Conservation (phyloP, 2,797 vertebrate species). For the Oreortyx pictus region DNA sequence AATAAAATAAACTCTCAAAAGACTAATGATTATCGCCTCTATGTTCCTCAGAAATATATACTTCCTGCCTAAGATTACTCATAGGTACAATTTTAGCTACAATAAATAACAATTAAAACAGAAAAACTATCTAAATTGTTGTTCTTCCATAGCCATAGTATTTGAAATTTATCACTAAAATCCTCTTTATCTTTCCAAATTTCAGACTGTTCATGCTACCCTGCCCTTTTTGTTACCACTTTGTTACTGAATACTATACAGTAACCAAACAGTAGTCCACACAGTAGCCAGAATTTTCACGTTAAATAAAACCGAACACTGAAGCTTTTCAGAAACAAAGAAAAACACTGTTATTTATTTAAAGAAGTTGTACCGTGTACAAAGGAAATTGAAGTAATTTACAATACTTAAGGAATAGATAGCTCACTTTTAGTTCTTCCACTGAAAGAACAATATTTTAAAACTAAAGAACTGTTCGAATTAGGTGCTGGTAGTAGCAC, state of each 20-base stretch:
- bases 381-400: constrained; percentile 10
- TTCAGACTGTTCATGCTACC: neutral
- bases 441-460: constrained; percentile 56
- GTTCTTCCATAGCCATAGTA: neutral
- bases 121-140: neutral
- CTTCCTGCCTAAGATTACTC: neutral
- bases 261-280: neutral
- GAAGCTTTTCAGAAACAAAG: neutral
- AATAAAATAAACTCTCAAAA: neutral
- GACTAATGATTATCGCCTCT: neutral
- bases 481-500: neutral
- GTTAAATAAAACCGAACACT: neutral
- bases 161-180: neutral
- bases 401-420: neutral
- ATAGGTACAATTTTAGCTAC: neutral
- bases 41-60: neutral
- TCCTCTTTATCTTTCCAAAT: rapidly evolving
- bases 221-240: neutral
- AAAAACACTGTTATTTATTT: constrained; percentile 33
- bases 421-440: constrained; percentile 13
- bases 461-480: constrained; percentile 21
- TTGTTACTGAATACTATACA: neutral
- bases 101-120: neutral
- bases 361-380: constrained; percentile 14
- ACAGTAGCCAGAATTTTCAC: neutral